These are phyloP conservation scores for Sphaerodactylus townsendi DNA, from an alignment of 2,113 vertebrate genomes.

Conservation along the genomic window DNA sequence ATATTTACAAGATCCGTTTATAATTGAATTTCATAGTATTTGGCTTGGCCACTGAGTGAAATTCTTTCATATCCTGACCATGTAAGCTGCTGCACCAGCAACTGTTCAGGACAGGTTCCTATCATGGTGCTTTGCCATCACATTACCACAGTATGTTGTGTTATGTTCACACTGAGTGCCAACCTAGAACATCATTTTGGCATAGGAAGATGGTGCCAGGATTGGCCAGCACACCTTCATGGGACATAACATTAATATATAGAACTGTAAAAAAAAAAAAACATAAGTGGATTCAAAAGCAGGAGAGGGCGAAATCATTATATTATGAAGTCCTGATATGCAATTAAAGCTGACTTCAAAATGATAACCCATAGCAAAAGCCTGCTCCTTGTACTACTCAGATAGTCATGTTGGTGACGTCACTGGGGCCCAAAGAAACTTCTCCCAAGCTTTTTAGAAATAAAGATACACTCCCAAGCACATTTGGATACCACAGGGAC, in stretches of 20 bases:
- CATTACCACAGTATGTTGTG: not conserved
- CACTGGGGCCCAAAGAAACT: not conserved
- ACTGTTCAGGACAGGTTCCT: not conserved
- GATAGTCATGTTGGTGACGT: not conserved
- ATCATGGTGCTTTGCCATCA: not conserved
- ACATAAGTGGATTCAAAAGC: not conserved
- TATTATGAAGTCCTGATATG: not conserved
- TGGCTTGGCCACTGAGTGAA: slow-evolving; percentile 52
- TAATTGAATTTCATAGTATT: slow-evolving; percentile 55
- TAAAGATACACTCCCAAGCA: not conserved
- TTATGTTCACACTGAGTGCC: not conserved
- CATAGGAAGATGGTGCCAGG: not conserved
- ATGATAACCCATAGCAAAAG: not conserved
- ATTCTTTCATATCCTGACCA: slow-evolving; percentile 25
- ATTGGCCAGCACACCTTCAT: not conserved
- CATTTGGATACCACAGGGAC: not conserved
- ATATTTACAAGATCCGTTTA: slow-evolving; percentile 52
- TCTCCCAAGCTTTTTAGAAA: not conserved
- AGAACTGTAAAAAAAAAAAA: not conserved
- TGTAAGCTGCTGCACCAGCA: not conserved
- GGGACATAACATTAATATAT: not conserved
- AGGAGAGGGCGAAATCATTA: not conserved
- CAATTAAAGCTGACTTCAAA: not conserved
- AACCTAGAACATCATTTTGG: not conserved
- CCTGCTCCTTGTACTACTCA: not conserved